Evolutionary conservation across 2,888 invertebrate species (phyloP).

Genomic region (Archips crataeganus): DNA sequence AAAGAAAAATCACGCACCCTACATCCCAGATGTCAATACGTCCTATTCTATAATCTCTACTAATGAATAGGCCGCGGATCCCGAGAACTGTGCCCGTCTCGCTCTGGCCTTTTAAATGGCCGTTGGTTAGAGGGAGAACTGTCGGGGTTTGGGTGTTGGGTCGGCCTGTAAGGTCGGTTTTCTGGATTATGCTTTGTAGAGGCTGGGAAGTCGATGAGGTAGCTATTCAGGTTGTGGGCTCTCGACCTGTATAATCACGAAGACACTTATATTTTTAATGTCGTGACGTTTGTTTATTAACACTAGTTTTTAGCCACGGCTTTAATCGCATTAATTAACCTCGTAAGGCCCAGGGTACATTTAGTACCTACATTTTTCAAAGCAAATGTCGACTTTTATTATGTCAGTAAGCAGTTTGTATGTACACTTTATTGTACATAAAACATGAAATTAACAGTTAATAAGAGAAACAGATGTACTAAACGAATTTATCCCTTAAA

Average conservation of each 20-base stretch:
- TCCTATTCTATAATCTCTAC: slow-evolving; percentile 77
- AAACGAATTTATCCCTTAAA: too few relatives aligned
- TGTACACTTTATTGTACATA: too few relatives aligned
- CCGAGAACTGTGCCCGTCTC: slow-evolving; percentile 68
- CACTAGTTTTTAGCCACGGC: neutral
- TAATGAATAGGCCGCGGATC: slow-evolving; percentile 80
- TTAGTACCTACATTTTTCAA: too few relatives aligned
- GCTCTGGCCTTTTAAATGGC: slow-evolving; percentile 56
- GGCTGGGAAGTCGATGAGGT: slow-evolving; percentile 78
- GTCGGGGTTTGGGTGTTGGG: slow-evolving; percentile 61
- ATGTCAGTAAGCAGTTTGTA: too few relatives aligned
- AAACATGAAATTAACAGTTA: too few relatives aligned
- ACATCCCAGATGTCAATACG: slow-evolving; percentile 83
- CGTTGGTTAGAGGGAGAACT: slow-evolving; percentile 67
- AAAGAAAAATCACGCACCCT: slow-evolving; percentile 73
- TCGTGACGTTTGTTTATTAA: neutral
- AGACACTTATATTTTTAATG: slow-evolving; percentile 3
- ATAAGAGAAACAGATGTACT: too few relatives aligned
- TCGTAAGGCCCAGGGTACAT: too few relatives aligned
- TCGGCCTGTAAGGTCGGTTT: slow-evolving; percentile 67
- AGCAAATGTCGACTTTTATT: too few relatives aligned
- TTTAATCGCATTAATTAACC: too few relatives aligned
- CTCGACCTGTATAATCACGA: slow-evolving; percentile 70
- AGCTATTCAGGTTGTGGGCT: slow-evolving; percentile 73
- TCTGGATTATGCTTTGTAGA: slow-evolving; percentile 82